phyloP scores from a whole-genome alignment of 92 coral and sea anemone genomes.

The Palythoa heliodiscus region DNA sequence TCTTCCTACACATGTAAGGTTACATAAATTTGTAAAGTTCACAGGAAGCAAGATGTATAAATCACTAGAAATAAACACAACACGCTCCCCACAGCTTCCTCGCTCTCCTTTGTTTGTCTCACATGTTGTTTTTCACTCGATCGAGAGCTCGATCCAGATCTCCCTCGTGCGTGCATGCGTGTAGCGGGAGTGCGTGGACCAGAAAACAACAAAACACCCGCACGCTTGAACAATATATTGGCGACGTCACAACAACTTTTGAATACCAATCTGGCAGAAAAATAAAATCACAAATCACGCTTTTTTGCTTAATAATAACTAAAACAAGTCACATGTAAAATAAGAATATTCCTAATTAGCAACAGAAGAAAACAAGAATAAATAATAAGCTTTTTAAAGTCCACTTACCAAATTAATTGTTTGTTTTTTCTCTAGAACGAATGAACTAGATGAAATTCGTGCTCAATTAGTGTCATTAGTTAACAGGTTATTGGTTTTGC shows the following conservation, averaged over 20 bases:
- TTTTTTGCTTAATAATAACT: not conserved
- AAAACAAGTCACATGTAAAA: not conserved
- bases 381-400: not conserved
- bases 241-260: not conserved
- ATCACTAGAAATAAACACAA: not conserved
- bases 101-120: conserved; percentile 25
- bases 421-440: not conserved
- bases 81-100: not conserved
- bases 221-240: not conserved
- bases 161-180: not conserved
- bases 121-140: conserved; percentile 35
- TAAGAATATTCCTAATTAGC: not conserved
- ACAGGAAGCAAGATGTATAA: not conserved
- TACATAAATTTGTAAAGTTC: not conserved
- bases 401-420: too few relatives aligned
- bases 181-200: not conserved
- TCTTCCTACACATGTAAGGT: not conserved
- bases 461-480: too few relatives aligned
- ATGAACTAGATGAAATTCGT: not conserved
- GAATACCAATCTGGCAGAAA: not conserved
- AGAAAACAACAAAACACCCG: conserved; percentile 1
- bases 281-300: not conserved
- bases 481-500: not conserved
- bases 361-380: not conserved
- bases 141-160: conserved; percentile 29